Conservation (phyloP, 2,113 vertebrate genomes). For the Progne subis region DNA sequence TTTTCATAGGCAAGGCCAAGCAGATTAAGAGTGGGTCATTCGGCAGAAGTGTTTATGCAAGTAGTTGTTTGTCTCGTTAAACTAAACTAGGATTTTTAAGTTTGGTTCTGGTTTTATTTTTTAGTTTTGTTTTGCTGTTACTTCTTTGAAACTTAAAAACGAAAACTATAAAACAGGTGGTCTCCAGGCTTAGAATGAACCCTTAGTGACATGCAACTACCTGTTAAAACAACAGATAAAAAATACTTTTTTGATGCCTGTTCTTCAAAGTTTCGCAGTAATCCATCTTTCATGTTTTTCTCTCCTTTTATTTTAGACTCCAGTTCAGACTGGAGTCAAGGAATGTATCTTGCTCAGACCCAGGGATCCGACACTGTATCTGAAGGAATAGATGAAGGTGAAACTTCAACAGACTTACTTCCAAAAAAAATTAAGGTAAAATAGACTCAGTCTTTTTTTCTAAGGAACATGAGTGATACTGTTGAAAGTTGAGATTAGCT, state of each 20-base stretch:
- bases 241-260: constrained; percentile 2
- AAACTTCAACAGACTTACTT: constrained; percentile 78
- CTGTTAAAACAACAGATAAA: neutral
- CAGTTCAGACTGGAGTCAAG: constrained; percentile 90
- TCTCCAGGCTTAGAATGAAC: neutral
- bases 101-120: neutral
- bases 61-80: neutral
- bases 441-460: neutral
- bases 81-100: neutral
- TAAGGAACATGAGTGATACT: neutral
- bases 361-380: constrained; percentile 80
- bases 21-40: neutral
- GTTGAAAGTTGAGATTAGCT: neutral
- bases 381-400: constrained; percentile 83
- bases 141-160: constrained; percentile 16
- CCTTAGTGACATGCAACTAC: neutral
- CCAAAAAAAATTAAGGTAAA: constrained; percentile 91
- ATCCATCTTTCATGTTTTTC: constrained; percentile 22
- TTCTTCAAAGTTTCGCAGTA: constrained; percentile 20
- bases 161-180: neutral
- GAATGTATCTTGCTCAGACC: constrained; percentile 78
- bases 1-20: neutral
- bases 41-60: neutral
- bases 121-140: neutral
- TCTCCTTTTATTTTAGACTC: constrained; percentile 81